A percentile compares a stretch with the other conserved stretches of the same genome.
Evolutionary conservation across 1,140 invertebrate species (phyloP).

Genomic region (Aphidius ervi): DNA sequence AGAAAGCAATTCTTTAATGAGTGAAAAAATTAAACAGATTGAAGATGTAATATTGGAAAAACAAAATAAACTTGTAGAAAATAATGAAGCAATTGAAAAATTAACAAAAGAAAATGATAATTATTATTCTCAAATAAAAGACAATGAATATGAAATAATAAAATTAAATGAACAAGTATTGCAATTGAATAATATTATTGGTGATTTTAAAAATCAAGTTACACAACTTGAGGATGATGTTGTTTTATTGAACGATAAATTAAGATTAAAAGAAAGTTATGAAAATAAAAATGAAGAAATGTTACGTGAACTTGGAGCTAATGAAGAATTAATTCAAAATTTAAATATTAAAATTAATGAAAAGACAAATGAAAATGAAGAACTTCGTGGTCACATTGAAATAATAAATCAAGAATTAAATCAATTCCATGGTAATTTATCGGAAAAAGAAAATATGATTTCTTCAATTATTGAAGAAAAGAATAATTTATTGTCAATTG

Average conservation of each 20-base stretch:
- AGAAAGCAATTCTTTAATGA: constrained; percentile 15
- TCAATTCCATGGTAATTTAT: constrained; percentile 19
- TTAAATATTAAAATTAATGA: constrained; percentile 47
- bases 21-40: constrained; percentile 38
- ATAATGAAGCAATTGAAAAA: constrained; percentile 33
- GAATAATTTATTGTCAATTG: constrained; percentile 15
- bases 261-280: constrained; percentile 49
- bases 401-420: too few relatives aligned
- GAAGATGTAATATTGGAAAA: constrained; percentile 56
- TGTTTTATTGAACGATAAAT: constrained; percentile 49
- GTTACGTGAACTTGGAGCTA: constrained; percentile 40
- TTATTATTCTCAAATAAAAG: constrained; percentile 23
- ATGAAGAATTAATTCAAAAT: constrained; percentile 33
- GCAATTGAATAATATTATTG: constrained; percentile 19
- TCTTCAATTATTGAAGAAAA: constrained; percentile 1
- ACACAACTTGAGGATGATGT: constrained; percentile 30
- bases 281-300: constrained; percentile 38
- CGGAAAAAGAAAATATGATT: constrained; percentile 31
- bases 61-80: constrained; percentile 29
- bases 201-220: constrained; percentile 21
- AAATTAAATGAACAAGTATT: constrained; percentile 33
- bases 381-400: too few relatives aligned
- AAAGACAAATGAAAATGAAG: constrained; percentile 29
- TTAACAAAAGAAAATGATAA: constrained; percentile 35
- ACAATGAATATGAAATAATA: constrained; percentile 25